Conservation (phyloP, 2,888 invertebrate genomes). For the Drosophila atroscutellata region DNA sequence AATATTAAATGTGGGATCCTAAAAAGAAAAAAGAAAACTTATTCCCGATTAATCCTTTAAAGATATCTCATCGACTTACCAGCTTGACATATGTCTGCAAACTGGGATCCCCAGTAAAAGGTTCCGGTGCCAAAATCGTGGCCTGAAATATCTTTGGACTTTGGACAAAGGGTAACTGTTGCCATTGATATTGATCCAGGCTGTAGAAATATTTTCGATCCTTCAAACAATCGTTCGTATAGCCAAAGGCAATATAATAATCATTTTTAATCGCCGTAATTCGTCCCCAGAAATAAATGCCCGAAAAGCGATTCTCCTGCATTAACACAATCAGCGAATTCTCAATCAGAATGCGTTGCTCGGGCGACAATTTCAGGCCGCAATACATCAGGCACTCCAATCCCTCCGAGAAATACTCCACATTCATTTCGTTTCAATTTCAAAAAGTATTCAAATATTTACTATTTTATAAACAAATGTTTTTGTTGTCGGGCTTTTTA, state of each 20-base stretch:
- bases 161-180: slow-evolving; percentile 86
- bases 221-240: slow-evolving; percentile 89
- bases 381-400: slow-evolving; percentile 85
- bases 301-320: slow-evolving; percentile 93
- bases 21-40: not conserved
- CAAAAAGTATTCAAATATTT: slow-evolving; percentile 15
- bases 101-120: slow-evolving; percentile 83
- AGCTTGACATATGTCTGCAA: slow-evolving; percentile 73
- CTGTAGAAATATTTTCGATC: slow-evolving; percentile 93
- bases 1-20: slow-evolving; percentile 86
- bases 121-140: slow-evolving; percentile 75
- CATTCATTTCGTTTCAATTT: slow-evolving; percentile 75
- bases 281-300: slow-evolving; percentile 94
- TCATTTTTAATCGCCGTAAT: slow-evolving; percentile 91
- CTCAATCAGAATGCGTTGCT: slow-evolving; percentile 90
- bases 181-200: slow-evolving; percentile 90
- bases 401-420: slow-evolving; percentile 82
- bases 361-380: slow-evolving; percentile 90
- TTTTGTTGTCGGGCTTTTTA: slow-evolving; percentile 16
- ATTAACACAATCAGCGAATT: slow-evolving; percentile 92
- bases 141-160: slow-evolving; percentile 84
- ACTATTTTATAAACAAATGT: slow-evolving; percentile 11
- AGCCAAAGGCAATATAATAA: slow-evolving; percentile 94
- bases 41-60: not conserved
- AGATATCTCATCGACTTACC: slow-evolving; percentile 57